Base-by-base conservation (phyloP, 2,113 vertebrate genomes). In the Gracilinanus agilis region DNA sequence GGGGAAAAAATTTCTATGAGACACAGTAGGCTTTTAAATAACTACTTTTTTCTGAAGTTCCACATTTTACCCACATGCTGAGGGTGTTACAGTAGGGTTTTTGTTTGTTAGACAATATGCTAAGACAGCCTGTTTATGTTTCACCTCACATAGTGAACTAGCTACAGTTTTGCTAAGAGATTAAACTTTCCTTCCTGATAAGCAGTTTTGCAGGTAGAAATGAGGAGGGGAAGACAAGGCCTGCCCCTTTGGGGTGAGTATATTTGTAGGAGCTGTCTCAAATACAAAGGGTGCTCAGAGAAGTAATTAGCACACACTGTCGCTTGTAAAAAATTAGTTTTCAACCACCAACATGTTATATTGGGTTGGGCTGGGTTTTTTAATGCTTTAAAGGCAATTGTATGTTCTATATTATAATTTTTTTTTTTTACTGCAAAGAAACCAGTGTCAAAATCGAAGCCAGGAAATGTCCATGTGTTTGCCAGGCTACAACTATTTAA, bases 1-100 rank as follows among this genome's bases (percentile, higher is more conserved):
- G 95, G 92, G 91, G 95, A 55, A 92, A 96, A 55, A 94, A 95
- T 0, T 53, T 88, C 89, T 96, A 58, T 90, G 89, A 90, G 16
- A 54, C 92, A 61, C 54, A 93, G 34, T 58, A 29, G 61, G 49
- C 10, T 94, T 94, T 93, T 94, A 94, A 96, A 90, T 4, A 67
- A 40, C 67, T 93, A 12, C 93, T 95, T 89, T 89, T 23, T 53
- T 90, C 9, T 94, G 3, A 0, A 11, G 24, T 7, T 54, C 67
- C 95, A 0, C 75, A 93, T 54, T 95, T 94, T 89, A 88, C 89
- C 90, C 89, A 89, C 56, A 11, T 24, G 5, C 5, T 0, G 34
- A 91, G 55, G 55, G 88, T 54, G 23, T 1, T 34, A 11, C 27
- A 27, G 67, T 92, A n/a, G n/a, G 44, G 24, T 89, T 93, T 92